Conservation (phyloP, 1,140 invertebrate species). For the Scaptodrosophila lebanonensis region DNA sequence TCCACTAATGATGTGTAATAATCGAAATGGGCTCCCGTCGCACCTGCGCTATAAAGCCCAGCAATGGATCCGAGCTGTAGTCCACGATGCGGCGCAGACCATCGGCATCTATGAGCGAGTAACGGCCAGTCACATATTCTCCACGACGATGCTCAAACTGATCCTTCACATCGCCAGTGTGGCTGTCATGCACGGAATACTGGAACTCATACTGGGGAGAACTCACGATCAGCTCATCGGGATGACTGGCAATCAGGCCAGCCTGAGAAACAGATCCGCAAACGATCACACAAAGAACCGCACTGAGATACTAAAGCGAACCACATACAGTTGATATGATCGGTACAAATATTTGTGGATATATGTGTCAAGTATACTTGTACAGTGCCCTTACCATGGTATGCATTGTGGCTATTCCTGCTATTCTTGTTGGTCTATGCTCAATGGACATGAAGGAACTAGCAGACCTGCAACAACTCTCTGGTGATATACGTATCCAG, state of each 20-base stretch:
- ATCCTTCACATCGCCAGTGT: conserved; percentile 83
- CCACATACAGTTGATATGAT: background rate
- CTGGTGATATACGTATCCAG: no score
- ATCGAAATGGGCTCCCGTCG: conserved; percentile 47
- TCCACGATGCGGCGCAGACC: conserved; percentile 77
- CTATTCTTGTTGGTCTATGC: no score
- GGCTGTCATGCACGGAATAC: conserved; percentile 82
- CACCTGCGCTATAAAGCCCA: conserved; percentile 77
- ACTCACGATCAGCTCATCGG: conserved; percentile 72
- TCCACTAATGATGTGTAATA: conserved; percentile 35
- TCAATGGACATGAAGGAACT: no score
- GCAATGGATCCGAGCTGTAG: conserved; percentile 75
- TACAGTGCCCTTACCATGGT: conserved; percentile 25
- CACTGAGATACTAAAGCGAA: conserved; percentile 14
- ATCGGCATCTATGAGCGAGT: conserved; percentile 76
- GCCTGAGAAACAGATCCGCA: conserved; percentile 25
- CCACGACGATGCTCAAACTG: conserved; percentile 82
- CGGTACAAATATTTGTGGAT: background rate
- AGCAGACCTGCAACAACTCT: no score
- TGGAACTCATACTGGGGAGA: conserved; percentile 82
- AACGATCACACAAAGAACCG: conserved; percentile 31
- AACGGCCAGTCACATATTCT: conserved; percentile 77
- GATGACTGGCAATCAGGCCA: conserved; percentile 44
- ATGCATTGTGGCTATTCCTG: no score
- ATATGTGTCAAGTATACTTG: background rate